Percentiles rank a stretch among this genome's conserved stretches.
These are phyloP conservation scores for Anadara kagoshimensis DNA, from an alignment of 1,140 invertebrate species.

Conservation along the genomic window DNA sequence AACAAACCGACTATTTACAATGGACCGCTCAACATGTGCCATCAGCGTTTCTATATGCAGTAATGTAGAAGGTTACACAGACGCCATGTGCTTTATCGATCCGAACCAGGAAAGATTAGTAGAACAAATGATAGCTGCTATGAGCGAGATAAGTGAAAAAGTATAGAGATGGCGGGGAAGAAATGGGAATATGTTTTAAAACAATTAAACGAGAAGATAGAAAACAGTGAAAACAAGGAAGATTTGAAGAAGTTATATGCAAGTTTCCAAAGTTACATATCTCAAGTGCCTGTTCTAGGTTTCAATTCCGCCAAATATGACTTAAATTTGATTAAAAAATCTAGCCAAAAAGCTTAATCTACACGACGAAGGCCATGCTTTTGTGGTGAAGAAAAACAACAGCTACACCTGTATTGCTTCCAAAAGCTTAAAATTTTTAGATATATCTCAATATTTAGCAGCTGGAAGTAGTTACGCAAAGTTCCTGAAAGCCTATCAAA, in stretches of 20 bases:
- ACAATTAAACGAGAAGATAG: slow-evolving; percentile 2
- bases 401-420: slow-evolving; percentile 26
- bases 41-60: no score
- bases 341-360: slow-evolving; percentile 26
- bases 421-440: slow-evolving; percentile 24
- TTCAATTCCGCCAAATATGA: slow-evolving; percentile 45
- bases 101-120: background rate
- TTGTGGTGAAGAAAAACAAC: slow-evolving; percentile 36
- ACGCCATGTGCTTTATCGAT: slow-evolving; percentile 15
- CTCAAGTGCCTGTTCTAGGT: slow-evolving; percentile 20
- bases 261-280: slow-evolving; percentile 21
- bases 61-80: no score
- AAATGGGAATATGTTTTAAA: slow-evolving; percentile 28
- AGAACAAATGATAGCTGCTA: slow-evolving; percentile 10
- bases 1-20: slow-evolving; percentile 28
- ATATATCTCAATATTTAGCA: slow-evolving; percentile 41
- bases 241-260: slow-evolving; percentile 19
- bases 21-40: slow-evolving; percentile 20
- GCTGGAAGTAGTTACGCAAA: slow-evolving; percentile 34
- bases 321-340: slow-evolving; percentile 35
- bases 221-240: background rate
- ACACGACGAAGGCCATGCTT: slow-evolving; percentile 8
- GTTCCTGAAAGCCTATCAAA: slow-evolving; percentile 46
- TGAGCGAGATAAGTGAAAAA: background rate
- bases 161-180: background rate